Conservation (phyloP, 2,113 vertebrate genomes). For the Psilopogon haemacephalus region DNA sequence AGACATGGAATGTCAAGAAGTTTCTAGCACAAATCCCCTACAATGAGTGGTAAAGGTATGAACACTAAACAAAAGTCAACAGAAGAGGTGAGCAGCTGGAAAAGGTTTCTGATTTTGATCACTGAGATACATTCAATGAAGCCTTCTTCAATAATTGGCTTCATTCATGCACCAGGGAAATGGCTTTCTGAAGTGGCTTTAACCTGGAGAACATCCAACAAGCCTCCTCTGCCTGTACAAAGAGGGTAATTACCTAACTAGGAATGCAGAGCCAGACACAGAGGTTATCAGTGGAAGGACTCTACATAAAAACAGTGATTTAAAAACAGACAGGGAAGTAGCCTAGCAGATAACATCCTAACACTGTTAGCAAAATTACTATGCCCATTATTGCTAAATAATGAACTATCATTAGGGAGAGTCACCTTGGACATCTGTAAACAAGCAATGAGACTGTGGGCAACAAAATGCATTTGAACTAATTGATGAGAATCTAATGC, state of each 20-base stretch:
- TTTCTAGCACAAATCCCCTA: background rate
- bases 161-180: background rate
- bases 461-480: background rate
- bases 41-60: background rate
- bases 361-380: background rate
- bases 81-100: background rate
- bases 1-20: background rate
- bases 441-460: background rate
- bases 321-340: background rate
- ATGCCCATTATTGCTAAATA: background rate
- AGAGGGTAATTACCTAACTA: background rate
- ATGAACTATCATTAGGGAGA: background rate
- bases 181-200: background rate
- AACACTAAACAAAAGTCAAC: background rate
- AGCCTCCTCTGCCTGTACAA: background rate
- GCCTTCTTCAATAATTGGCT: background rate
- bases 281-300: background rate
- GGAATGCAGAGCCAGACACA: background rate
- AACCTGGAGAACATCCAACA: background rate
- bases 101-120: background rate
- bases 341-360: background rate
- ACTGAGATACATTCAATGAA: background rate
- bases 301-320: background rate
- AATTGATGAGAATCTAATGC: background rate
- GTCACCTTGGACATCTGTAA: background rate